Evolutionary conservation across 2,113 vertebrate genomes (phyloP), one percentile per base, ranked within the genome.

Genomic region (Triplophysa siluroides): DNA sequence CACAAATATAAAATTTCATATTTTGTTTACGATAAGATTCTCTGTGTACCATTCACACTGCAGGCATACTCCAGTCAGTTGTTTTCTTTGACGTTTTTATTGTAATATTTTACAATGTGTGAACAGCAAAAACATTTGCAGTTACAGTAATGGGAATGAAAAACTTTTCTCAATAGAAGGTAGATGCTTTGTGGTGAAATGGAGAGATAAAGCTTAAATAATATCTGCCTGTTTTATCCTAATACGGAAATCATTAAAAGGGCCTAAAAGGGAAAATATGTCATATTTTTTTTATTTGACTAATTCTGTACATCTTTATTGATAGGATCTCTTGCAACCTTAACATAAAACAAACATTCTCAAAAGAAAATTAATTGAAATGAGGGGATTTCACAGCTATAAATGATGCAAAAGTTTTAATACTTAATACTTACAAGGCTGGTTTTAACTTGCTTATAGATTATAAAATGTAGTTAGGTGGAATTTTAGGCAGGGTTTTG

Each of bases 371-470:
- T 71, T 4, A 54, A 54, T 8, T 18, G 8, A n/a, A 23, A 47
- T 47, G 21, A 16, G 14, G 3, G 29, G 8, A 21, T 73, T 73
- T 73, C 33, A 73, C 13, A 10, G 71, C n/a, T 2, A 61, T 61
- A 74, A 61, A 74, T 74, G 13, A 74, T 74, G 71, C 33, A 43
- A 41, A 26, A 18, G 43, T 71, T 56, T n/a, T 29, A 70, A 56
- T 72, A 72, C 50, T 56, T 38, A 71, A 56, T 43, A 43, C 43
- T 45, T 45, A 4, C 58, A 12, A 45, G 23, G 33, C 64, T 70
- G 33, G 75, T 73, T 78, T 62, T 74, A 5, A 5, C 45, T 77
- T 41, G 23, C 75, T 26, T 16, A n/a, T n/a, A 62, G 13, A 43
- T 24, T 68, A 50, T 62, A 62, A 52, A 78, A 62, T 18, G 43